Evolutionary conservation across 2,113 vertebrate genomes (phyloP).

Genomic region (Cygnus buccinator): DNA sequence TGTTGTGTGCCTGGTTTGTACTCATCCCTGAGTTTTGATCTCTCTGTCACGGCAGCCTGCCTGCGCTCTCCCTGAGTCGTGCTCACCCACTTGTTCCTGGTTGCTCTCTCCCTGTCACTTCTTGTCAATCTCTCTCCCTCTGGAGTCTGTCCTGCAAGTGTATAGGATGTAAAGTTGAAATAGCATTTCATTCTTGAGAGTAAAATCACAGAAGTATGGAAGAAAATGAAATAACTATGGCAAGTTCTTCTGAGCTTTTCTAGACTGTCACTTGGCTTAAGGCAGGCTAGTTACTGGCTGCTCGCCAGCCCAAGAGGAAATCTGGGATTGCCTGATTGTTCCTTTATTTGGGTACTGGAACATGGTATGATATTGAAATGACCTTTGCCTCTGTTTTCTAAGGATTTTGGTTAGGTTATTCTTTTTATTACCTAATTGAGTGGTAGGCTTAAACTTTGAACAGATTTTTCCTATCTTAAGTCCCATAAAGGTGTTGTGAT

Average conservation of each 20-base stretch:
- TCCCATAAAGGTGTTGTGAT: not conserved
- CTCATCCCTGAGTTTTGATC: not conserved
- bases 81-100: not conserved
- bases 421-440: not conserved
- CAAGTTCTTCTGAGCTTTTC: not conserved
- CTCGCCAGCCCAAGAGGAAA: not conserved
- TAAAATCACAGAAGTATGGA: not conserved
- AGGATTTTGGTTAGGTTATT: not conserved
- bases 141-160: not conserved
- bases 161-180: not conserved
- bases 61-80: not conserved
- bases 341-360: not conserved
- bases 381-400: not conserved
- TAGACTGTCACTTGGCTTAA: not conserved
- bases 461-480: not conserved
- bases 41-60: not conserved
- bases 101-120: not conserved
- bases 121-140: not conserved
- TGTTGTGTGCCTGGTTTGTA: not conserved
- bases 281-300: not conserved
- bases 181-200: not conserved
- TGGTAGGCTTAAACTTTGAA: not conserved
- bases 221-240: not conserved
- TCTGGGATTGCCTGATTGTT: not conserved
- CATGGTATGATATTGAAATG: not conserved